Evolutionary conservation across 2,113 vertebrate genomes (phyloP).

Genomic region (Triplophysa dalaica): DNA sequence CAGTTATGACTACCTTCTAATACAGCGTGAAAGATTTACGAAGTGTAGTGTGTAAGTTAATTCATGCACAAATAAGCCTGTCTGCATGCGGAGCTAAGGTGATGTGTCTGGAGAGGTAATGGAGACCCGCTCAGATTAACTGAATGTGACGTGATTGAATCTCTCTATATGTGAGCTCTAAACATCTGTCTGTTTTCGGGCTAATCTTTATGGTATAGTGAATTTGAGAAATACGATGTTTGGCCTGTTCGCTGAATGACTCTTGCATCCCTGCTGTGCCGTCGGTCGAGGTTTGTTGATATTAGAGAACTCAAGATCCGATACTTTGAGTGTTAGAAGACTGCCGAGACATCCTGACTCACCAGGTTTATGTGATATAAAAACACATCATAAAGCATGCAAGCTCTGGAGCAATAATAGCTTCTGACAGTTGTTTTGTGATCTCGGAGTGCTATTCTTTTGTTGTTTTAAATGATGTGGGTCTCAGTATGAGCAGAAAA

Average conservation of each 20-base stretch:
- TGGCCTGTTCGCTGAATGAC: constrained; percentile 52
- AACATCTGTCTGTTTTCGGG: constrained; percentile 33
- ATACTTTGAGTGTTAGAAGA: constrained; percentile 24
- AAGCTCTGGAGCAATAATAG: constrained; percentile 55
- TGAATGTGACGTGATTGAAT: constrained; percentile 43
- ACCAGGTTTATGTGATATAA: constrained; percentile 49
- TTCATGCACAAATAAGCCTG: constrained; percentile 17
- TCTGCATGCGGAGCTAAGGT: constrained; percentile 16
- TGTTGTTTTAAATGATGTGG: constrained; percentile 9
- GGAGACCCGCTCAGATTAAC: constrained; percentile 27
- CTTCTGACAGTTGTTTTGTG: constrained; percentile 56
- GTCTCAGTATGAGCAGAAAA: constrained; percentile 20
- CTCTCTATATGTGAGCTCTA: constrained; percentile 26
- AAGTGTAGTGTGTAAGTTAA: constrained; percentile 24
- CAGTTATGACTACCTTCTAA: constrained; percentile 38
- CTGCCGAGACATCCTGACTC: constrained; percentile 36
- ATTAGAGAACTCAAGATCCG: constrained; percentile 29
- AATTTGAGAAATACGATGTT: constrained; percentile 51
- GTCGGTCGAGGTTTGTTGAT: constrained; percentile 49
- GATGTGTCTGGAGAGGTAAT: constrained; percentile 45
- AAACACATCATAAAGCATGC: constrained; percentile 43
- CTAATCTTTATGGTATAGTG: constrained; percentile 43
- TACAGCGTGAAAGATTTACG: constrained; percentile 31
- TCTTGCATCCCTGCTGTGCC: constrained; percentile 40
- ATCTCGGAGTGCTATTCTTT: constrained; percentile 14